These are phyloP conservation scores for Gavialis gangeticus DNA, from an alignment of 2,113 vertebrate species.

Conservation along the genomic window DNA sequence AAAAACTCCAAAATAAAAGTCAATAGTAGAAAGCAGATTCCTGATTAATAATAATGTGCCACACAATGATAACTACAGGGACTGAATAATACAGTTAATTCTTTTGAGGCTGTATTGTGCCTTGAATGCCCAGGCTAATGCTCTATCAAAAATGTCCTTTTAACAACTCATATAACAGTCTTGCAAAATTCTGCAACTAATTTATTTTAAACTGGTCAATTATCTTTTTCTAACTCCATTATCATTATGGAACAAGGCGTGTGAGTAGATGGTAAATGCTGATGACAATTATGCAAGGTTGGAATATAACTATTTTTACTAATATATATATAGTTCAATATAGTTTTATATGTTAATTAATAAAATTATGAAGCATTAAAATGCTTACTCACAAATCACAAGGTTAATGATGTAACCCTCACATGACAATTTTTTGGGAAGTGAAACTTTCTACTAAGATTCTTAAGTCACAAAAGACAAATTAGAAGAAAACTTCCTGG, in stretches of 20 bases:
- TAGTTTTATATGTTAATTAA: background rate
- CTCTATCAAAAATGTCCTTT: background rate
- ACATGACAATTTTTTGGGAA: background rate
- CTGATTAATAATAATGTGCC: background rate
- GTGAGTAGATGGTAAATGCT: background rate
- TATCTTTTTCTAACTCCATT: background rate
- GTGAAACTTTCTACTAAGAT: background rate
- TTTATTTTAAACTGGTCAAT: background rate
- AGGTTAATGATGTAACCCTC: background rate
- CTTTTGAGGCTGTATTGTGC: background rate
- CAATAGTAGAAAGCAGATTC: background rate
- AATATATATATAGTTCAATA: background rate
- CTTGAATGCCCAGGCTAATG: background rate
- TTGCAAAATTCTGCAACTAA: background rate
- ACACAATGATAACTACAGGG: rapidly evolving
- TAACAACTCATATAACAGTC: background rate
- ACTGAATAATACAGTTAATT: background rate
- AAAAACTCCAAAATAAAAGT: background rate
- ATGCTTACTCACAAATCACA: background rate
- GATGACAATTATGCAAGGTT: background rate
- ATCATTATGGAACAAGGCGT: background rate
- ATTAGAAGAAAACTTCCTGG: background rate
- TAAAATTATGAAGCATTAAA: background rate
- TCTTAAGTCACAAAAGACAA: background rate
- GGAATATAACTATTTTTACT: background rate